Conservation (phyloP, 2,888 invertebrate genomes). For the Sclerodermus sp. region DNA sequence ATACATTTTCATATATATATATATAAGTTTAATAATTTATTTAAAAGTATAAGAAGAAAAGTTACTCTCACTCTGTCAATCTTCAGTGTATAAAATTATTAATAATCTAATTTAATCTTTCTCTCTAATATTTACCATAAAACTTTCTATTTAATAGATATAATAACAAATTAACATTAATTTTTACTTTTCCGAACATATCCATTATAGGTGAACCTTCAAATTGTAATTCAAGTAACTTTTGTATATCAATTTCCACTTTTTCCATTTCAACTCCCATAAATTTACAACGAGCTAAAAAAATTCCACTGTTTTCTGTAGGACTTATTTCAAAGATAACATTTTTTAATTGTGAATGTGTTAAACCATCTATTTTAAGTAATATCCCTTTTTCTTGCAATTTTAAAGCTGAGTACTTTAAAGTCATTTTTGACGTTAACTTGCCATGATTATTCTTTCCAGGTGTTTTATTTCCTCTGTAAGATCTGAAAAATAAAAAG, state of each 20-base stretch:
- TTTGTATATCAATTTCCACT: slow-evolving; percentile 72
- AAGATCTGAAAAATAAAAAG: slow-evolving; percentile 55
- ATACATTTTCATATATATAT: too few species aligned
- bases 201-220: slow-evolving; percentile 76
- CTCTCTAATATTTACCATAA: slow-evolving; percentile 62
- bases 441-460: slow-evolving; percentile 53
- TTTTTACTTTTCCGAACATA: slow-evolving; percentile 77
- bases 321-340: slow-evolving; percentile 75
- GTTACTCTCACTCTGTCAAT: too few species aligned
- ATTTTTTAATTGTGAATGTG: slow-evolving; percentile 72
- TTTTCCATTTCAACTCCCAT: slow-evolving; percentile 78
- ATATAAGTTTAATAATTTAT: too few species aligned
- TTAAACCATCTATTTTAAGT: slow-evolving; percentile 70
- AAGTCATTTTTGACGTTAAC: slow-evolving; percentile 63
- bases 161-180: slow-evolving; percentile 76
- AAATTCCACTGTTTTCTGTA: slow-evolving; percentile 68
- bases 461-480: slow-evolving; percentile 59
- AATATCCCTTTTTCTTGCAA: slow-evolving; percentile 73
- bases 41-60: too few species aligned
- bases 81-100: not conserved
- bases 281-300: slow-evolving; percentile 72
- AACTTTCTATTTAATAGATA: slow-evolving; percentile 77
- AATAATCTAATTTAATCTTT: slow-evolving; percentile 7
- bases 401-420: slow-evolving; percentile 71
- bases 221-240: slow-evolving; percentile 74